Evolutionary conservation across 2,797 vertebrate genomes (phyloP).

Genomic region (Eutrigla gurnardus): DNA sequence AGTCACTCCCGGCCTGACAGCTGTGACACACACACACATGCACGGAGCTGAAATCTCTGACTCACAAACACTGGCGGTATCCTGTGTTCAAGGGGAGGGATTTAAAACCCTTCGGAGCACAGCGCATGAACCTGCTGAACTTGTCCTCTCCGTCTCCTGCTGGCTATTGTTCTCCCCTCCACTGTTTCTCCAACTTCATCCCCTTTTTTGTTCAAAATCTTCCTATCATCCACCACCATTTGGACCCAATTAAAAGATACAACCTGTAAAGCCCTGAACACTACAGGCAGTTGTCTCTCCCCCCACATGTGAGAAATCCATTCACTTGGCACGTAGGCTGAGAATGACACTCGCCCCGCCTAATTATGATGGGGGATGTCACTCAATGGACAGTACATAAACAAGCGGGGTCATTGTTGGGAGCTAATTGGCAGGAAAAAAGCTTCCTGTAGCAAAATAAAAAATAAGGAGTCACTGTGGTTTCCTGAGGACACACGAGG

Average conservation of each 20-base stretch:
- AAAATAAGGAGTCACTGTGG: slow-evolving; percentile 71
- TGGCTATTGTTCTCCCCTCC: slow-evolving; percentile 70
- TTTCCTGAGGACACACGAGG: slow-evolving; percentile 73
- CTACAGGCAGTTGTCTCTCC: slow-evolving; percentile 63
- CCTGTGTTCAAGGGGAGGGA: slow-evolving; percentile 86
- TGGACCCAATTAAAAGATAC: slow-evolving; percentile 79
- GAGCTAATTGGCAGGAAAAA: slow-evolving; percentile 79
- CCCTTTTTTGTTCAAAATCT: slow-evolving; percentile 57
- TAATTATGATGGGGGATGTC: slow-evolving; percentile 76
- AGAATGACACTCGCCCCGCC: slow-evolving; percentile 58
- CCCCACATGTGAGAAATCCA: slow-evolving; percentile 69
- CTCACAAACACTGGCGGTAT: slow-evolving; percentile 83
- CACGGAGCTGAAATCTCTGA: slow-evolving; percentile 77
- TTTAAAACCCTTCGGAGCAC: slow-evolving; percentile 71
- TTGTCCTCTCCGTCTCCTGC: slow-evolving; percentile 77
- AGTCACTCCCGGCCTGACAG: slow-evolving; percentile 84
- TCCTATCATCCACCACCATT: slow-evolving; percentile 59
- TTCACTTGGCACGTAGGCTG: slow-evolving; percentile 59
- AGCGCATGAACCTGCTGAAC: slow-evolving; percentile 85
- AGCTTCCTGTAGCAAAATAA: slow-evolving; percentile 73
- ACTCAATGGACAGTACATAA: slow-evolving; percentile 79
- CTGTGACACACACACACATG: slow-evolving; percentile 74
- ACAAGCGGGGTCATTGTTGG: slow-evolving; percentile 78
- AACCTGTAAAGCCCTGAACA: slow-evolving; percentile 57
- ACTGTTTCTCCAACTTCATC: slow-evolving; percentile 59